A percentile compares a stretch with the other conserved stretches of the same genome.
These are phyloP conservation scores for Bombyx mori DNA, from an alignment of 1,140 invertebrate genomes.

Conservation along the genomic window DNA sequence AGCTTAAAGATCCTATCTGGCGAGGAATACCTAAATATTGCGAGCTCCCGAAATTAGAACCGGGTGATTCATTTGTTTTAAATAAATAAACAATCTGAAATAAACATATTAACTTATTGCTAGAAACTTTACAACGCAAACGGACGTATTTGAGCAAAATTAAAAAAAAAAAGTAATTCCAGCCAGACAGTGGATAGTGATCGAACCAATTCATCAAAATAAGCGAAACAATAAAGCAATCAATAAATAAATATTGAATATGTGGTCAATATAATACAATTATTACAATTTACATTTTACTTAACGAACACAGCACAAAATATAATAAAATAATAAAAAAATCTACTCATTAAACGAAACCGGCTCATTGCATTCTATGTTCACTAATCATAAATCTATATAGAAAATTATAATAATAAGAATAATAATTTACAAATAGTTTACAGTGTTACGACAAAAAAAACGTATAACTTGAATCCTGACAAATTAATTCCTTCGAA, in stretches of 20 bases:
- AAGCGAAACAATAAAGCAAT: conserved; percentile 38
- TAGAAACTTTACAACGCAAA: conserved; percentile 36
- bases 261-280: conserved; percentile 66
- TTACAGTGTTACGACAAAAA: conserved; percentile 43
- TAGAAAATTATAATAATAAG: conserved; percentile 33
- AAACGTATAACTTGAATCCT: conserved; percentile 61
- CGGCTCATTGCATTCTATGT: conserved; percentile 56
- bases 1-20: conserved; percentile 35
- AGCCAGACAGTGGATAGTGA: conserved; percentile 49
- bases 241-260: conserved; percentile 70
- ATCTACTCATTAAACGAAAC: conserved; percentile 52
- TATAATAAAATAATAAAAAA: conserved; percentile 36
- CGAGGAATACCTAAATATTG: conserved; percentile 36
- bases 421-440: conserved; percentile 64
- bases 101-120: conserved; percentile 17
- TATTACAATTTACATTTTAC: conserved; percentile 67
- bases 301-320: conserved; percentile 70
- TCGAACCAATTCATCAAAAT: conserved; percentile 31
- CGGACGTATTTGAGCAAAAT: conserved; percentile 55
- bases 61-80: conserved; percentile 22
- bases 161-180: conserved; percentile 51
- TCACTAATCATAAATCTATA: conserved; percentile 58
- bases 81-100: background rate
- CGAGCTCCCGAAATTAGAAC: conserved; percentile 5
- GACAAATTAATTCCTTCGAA: conserved; percentile 32